Evolutionary conservation across 2,888 invertebrate species (phyloP), one percentile per base, ranked within the genome.

Genomic region (Chloroclystis v-ata): DNA sequence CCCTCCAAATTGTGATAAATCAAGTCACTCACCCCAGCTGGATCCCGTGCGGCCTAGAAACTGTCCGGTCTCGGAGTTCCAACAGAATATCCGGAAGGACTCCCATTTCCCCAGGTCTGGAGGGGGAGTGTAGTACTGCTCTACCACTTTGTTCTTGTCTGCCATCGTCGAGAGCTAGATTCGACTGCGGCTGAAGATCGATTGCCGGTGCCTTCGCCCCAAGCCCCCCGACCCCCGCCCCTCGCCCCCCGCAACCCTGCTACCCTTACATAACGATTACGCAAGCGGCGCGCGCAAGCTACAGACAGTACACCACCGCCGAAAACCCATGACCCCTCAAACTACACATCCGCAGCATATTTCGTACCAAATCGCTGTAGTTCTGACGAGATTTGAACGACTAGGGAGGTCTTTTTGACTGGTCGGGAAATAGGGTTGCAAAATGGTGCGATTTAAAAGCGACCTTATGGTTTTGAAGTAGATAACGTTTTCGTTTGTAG

Each of bases 41-140:
- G 93, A 90, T 66, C 95, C 97, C 56, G 96, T 97, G 67, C 97
- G 92, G 67, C 97, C 97, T 66, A 97, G 89, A 81, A 97, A 93
- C 89, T 96, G 95, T 72, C 93, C 93, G 54, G 96, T 97, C 86
- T 97, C 96, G 65, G 95, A 92, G 89, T 98, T 96, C 94, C 94
- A 97, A 62, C 97, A 80, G 90, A 97, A 97, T 72, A 91, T 88
- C 82, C 90, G 91, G 89, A 96, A 93, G 69, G 92, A 90, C 86
- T 95, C 94, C 95, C 95, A 95, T 91, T 91, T 92, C 61, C 94
- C 93, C 67, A 95, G 90, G 76, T 93, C 93, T 54, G 94, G 93
- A 65, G 95, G 95, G 63, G 93, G 92, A 70, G 92, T 81, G 83
- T 94, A 95, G 84, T 92, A 95, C 85, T 94, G 93, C 78, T 93